Evolutionary conservation across 2,888 invertebrate genomes (phyloP), one percentile per base, ranked within the genome.

Genomic region (Philereme vetulata): DNA sequence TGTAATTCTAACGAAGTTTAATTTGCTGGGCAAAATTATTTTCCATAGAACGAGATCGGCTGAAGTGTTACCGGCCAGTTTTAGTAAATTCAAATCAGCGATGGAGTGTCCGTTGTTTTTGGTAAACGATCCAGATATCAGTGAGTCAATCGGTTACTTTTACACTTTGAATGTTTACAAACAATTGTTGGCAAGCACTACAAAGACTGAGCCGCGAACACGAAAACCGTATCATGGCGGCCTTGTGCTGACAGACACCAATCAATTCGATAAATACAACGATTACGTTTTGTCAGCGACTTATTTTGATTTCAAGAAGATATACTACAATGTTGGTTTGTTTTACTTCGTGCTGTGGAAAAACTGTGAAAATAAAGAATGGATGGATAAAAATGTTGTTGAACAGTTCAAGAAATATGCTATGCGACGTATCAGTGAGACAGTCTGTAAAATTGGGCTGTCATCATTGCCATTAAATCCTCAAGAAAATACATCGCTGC

Each of bases 281-380:
- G 82, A 83, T 48, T 83, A 77, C 59, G 68, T 83, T 68, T 51
- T 83, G 51, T 72, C 83, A 0, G 76, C 74, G 5, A 83, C 81
- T 3, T 83, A 83, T 60, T 83, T 83, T 52, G 51, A 77, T 65
- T 67, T 5, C 42, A 81, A 77, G 55, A 81, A 78, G 59, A 50
- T 80, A 0, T 65, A 77, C 11, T 82, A 70, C 63, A 82, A 82
- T 61, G 49, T 75, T 42, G 79, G 80, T 0, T 62, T 82, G 53
- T 80, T 81, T 57, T 82, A 82, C 60, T 82, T 52, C 34, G 74
- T 80, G 36, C 43, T 82, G 58, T 81, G 75, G 80, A 82, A 81
- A 64, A 79, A 72, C 46, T 78, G 78, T 63, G 81, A 80, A 63
- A 75, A 69, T 5, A 82, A 82, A 68, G 65, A 78, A 47, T 81